phyloP scores from a whole-genome alignment of 2,888 invertebrate genomes.

The Cloeon dipterum region DNA sequence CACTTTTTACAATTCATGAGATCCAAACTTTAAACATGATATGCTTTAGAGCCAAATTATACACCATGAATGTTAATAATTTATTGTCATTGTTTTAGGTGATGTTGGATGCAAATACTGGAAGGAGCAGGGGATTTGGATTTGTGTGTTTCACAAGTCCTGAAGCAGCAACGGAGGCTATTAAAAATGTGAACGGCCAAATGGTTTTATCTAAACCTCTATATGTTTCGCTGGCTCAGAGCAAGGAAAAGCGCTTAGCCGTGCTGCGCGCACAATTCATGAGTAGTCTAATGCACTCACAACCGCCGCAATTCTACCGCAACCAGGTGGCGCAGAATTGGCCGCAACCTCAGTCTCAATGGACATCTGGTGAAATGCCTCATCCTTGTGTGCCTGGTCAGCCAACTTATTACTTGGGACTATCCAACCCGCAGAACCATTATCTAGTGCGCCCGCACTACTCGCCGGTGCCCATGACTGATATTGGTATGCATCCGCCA shows the following conservation, averaged over 20 bases:
- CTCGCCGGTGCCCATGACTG: too few relatives aligned
- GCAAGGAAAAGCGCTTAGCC: conserved; percentile 96
- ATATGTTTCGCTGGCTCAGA: conserved; percentile 95
- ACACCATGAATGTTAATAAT: too few relatives aligned
- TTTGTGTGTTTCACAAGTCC: conserved; percentile 97
- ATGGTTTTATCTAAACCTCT: conserved; percentile 93
- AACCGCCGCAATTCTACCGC: conserved; percentile 80
- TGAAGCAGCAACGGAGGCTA: conserved; percentile 96
- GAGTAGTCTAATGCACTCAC: conserved; percentile 66
- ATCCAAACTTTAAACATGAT: too few relatives aligned
- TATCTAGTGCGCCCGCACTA: too few relatives aligned
- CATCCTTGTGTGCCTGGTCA: too few relatives aligned
- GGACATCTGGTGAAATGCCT: too few relatives aligned
- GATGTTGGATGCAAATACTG: conserved; percentile 88
- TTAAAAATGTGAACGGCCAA: conserved; percentile 97
- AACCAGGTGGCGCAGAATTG: conserved; percentile 79
- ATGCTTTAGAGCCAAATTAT: too few relatives aligned
- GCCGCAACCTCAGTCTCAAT: conserved; percentile 66
- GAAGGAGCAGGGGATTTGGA: conserved; percentile 90
- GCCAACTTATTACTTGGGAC: too few relatives aligned
- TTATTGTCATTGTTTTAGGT: conserved; percentile 28
- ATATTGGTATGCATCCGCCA: too few relatives aligned
- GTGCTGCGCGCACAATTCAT: conserved; percentile 93
- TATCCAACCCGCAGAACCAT: too few relatives aligned
- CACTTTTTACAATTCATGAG: too few relatives aligned